phyloP scores from a whole-genome alignment of 2,797 vertebrate species.

The Schizopygopsis pylzovi region DNA sequence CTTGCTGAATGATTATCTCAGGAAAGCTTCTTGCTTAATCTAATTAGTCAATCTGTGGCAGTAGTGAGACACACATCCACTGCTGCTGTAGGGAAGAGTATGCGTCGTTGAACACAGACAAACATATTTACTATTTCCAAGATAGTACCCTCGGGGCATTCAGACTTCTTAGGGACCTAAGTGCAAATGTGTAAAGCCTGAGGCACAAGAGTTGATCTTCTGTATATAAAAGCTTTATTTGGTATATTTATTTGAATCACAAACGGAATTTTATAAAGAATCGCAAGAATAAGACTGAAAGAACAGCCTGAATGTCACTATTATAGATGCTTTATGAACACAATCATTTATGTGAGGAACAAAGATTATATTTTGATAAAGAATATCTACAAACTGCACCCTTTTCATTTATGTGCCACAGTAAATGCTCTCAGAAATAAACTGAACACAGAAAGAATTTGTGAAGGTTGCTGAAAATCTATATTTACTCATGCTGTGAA shows the following conservation, averaged over 20 bases:
- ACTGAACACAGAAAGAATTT: neutral
- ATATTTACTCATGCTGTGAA: conserved; percentile 25
- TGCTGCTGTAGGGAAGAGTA: conserved; percentile 48
- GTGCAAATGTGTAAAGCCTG: conserved; percentile 1
- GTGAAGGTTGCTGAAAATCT: conserved; percentile 8
- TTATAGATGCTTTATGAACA: neutral
- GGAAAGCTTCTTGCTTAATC: conserved; percentile 90
- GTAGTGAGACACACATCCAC: conserved; percentile 64
- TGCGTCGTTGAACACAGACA: conserved; percentile 20
- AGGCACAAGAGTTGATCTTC: conserved; percentile 30
- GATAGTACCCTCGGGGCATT: conserved; percentile 7
- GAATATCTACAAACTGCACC: neutral
- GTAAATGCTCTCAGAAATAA: neutral
- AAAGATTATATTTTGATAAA: neutral
- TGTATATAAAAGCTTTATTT: conserved; percentile 29
- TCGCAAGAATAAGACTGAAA: neutral
- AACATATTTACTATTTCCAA: conserved; percentile 14
- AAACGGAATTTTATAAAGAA: neutral
- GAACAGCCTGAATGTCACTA: neutral
- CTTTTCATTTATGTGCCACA: neutral
- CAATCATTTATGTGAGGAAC: neutral
- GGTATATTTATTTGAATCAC: conserved; percentile 42
- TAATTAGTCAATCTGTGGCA: conserved; percentile 87
- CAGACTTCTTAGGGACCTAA: conserved; percentile 15
- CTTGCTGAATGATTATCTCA: conserved; percentile 88